phyloP scores from a whole-genome alignment of 2,888 invertebrate species.

The Meloe dianella region DNA sequence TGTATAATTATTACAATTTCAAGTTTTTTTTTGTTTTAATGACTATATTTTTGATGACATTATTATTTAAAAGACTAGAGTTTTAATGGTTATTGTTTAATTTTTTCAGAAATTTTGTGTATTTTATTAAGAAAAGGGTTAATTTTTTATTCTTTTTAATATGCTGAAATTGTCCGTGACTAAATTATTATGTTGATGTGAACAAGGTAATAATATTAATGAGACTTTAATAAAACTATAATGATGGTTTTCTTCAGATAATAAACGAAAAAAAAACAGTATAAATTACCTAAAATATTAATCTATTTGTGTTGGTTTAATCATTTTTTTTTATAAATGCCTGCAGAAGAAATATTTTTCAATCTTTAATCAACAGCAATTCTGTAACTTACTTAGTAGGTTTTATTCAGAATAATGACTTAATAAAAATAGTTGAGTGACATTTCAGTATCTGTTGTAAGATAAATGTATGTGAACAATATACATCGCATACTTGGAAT shows the following conservation, averaged over 20 bases:
- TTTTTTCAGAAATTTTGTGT: conserved; percentile 21
- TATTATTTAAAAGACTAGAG: conserved; percentile 31
- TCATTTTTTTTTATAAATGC: not conserved
- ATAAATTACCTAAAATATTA: not conserved
- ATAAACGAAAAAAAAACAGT: not conserved
- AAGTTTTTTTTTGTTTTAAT: conserved; percentile 28
- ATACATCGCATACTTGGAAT: conserved; percentile 23
- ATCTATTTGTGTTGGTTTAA: not conserved
- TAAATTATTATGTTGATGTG: conserved; percentile 33
- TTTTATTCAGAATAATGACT: conserved; percentile 20
- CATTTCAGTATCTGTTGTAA: conserved; percentile 15
- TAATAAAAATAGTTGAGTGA: conserved; percentile 26
- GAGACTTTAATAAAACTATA: conserved; percentile 33
- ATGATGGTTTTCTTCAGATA: conserved; percentile 25
- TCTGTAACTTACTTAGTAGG: not conserved
- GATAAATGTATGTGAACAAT: conserved; percentile 20
- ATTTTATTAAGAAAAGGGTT: conserved; percentile 25
- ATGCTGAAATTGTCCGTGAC: conserved; percentile 31
- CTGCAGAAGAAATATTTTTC: not conserved
- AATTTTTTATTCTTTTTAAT: conserved; percentile 20
- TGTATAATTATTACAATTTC: conserved; percentile 40
- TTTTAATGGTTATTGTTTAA: conserved; percentile 12
- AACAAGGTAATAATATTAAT: conserved; percentile 33
- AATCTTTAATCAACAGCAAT: conserved; percentile 8
- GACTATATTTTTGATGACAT: conserved; percentile 37